Evolutionary conservation across 2,888 invertebrate species (phyloP), one percentile per base, ranked within the genome.

Genomic region (Dilophus febrilis): DNA sequence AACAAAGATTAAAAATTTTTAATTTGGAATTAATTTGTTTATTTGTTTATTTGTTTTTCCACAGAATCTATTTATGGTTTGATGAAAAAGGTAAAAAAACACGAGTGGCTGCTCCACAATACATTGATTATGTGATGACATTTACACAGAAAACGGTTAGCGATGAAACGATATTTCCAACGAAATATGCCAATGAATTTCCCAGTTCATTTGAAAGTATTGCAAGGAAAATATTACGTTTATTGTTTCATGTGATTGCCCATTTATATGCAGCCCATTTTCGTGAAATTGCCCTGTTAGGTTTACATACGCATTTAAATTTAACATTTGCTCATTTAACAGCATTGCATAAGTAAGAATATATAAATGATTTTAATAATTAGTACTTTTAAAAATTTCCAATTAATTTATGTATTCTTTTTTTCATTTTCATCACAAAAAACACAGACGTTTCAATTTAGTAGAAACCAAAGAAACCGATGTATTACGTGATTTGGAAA

Each of bases 51-150:
- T 22, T 33, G 13, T 34, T 28, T 45, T 43, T 46, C 65, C 67
- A 42, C 59, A 92, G 94, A 72, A 81, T 83, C 61, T 95, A 94
- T 74, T 77, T 87, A 56, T 97, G 95, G 95, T 84, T 88, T 69
- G 95, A 97, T 68, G 95, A 95, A 65, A 92, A 92, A 68, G 94
- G 95, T 53, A 95, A 95, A 72, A 95, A 95, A 71, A 83, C 83
- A 50, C 85, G 91, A 65, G 85, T 94, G 56, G 86, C 94, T 50
- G 94, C 95, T 53, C 92, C 94, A 53, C 94, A 95, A 68, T 97
- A 95, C 68, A 86, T 95, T 65, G 95, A 97, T 71, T 92, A 91
- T 70, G 94, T 94, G 60, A 95, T 95, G 90, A 91, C 94, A 48
- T 91, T 84, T 71, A 90, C 88, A 53, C 92, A 95, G 68, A 90